Conservation (phyloP, 2,113 vertebrate genomes). For the Struthidea cinerea region DNA sequence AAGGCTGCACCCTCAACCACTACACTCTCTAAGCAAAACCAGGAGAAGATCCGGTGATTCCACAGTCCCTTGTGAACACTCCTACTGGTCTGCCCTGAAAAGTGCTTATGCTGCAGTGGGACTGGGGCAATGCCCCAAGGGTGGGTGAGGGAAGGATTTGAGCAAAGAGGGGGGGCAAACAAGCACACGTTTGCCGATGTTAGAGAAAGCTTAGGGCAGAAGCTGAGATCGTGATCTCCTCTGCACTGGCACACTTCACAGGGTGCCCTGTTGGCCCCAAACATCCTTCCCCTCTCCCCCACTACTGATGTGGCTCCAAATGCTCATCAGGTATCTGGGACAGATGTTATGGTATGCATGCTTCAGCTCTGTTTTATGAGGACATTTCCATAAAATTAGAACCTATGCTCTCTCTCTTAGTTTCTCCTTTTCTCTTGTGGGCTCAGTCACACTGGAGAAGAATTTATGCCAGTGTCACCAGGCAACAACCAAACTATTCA, state of each 20-base stretch:
- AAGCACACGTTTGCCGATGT: background rate
- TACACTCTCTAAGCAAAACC: background rate
- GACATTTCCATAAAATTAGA: background rate
- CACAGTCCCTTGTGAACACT: background rate
- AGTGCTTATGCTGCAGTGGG: background rate
- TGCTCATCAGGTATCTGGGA: background rate
- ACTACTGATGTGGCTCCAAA: background rate
- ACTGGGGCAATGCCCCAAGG: background rate
- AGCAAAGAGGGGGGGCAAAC: background rate
- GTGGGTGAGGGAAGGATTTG: background rate
- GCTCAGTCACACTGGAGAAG: background rate
- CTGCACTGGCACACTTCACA: background rate
- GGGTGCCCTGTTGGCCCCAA: background rate
- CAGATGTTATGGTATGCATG: fast-evolving
- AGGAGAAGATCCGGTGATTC: fast-evolving
- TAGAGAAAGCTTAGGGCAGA: background rate
- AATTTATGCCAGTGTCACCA: background rate
- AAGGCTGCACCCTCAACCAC: background rate
- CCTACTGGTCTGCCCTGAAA: background rate
- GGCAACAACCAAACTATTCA: background rate
- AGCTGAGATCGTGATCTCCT: background rate
- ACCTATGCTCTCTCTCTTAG: background rate
- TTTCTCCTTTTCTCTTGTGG: background rate
- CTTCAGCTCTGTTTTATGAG: background rate
- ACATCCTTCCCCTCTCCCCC: background rate